Conservation (phyloP, 2,797 vertebrate genomes). For the Octomys mimax region DNA sequence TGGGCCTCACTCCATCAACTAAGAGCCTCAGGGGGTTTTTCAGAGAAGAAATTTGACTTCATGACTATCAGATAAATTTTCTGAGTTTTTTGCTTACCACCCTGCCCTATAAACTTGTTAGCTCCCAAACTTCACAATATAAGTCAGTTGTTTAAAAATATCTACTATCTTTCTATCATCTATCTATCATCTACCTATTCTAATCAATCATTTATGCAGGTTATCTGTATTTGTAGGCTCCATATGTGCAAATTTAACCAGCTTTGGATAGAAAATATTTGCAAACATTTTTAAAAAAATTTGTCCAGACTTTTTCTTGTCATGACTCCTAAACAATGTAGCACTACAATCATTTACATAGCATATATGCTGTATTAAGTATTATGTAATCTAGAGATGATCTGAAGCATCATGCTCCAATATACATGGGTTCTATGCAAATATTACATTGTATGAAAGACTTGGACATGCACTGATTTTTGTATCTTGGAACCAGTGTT, state of each 20-base stretch:
- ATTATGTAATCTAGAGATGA: not conserved
- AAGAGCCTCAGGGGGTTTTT: not conserved
- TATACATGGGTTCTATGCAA: not conserved
- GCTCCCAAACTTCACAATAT: not conserved
- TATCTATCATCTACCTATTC: not conserved
- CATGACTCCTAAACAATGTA: not conserved
- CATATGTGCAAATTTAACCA: not conserved
- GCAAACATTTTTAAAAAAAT: not conserved
- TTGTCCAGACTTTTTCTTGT: not conserved
- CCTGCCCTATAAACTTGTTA: not conserved
- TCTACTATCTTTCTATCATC: not conserved
- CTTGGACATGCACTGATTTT: not conserved
- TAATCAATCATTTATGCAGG: not conserved
- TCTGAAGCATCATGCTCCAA: not conserved
- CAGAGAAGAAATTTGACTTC: not conserved
- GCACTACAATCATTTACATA: not conserved
- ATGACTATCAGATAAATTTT: not conserved
- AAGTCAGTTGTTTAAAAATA: not conserved
- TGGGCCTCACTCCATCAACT: not conserved
- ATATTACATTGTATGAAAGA: not conserved
- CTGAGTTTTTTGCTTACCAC: not conserved
- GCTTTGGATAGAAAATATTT: not conserved
- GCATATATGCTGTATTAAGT: not conserved
- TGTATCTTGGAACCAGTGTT: not conserved
- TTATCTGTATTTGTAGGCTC: not conserved